Evolutionary conservation across 2,888 invertebrate genomes (phyloP).

Genomic region (Agonopterix alstromeriana): DNA sequence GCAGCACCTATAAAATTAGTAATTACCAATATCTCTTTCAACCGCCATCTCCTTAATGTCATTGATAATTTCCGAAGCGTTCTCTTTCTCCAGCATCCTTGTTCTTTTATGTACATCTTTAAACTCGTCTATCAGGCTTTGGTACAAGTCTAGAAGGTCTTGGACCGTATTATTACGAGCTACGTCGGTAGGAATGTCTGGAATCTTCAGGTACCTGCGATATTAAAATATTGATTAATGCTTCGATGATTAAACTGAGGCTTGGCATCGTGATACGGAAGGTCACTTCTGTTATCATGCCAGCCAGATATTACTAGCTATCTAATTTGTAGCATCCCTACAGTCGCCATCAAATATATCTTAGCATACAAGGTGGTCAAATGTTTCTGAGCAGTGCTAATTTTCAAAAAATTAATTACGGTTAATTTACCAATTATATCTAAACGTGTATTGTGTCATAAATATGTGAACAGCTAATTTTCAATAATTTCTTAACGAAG

Average conservation of each 20-base stretch:
- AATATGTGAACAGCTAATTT: too few species aligned
- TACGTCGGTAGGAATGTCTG: conserved; percentile 86
- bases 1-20: neutral
- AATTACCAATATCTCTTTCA: conserved; percentile 85
- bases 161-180: conserved; percentile 84
- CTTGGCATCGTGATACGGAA: too few species aligned
- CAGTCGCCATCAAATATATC: too few species aligned
- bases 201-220: conserved; percentile 63
- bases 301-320: too few species aligned
- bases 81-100: conserved; percentile 78
- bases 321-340: too few species aligned
- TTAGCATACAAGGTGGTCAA: too few species aligned
- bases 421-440: too few species aligned
- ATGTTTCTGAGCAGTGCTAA: too few species aligned
- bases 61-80: conserved; percentile 87
- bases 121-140: conserved; percentile 86
- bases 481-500: too few species aligned
- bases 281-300: too few species aligned
- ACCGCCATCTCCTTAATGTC: conserved; percentile 92
- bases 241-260: neutral
- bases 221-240: neutral
- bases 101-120: conserved; percentile 86
- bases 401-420: too few species aligned
- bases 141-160: conserved; percentile 83
- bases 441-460: too few species aligned